phyloP scores from a whole-genome alignment of 2,797 vertebrate genomes.

The Gobio occitaniae region DNA sequence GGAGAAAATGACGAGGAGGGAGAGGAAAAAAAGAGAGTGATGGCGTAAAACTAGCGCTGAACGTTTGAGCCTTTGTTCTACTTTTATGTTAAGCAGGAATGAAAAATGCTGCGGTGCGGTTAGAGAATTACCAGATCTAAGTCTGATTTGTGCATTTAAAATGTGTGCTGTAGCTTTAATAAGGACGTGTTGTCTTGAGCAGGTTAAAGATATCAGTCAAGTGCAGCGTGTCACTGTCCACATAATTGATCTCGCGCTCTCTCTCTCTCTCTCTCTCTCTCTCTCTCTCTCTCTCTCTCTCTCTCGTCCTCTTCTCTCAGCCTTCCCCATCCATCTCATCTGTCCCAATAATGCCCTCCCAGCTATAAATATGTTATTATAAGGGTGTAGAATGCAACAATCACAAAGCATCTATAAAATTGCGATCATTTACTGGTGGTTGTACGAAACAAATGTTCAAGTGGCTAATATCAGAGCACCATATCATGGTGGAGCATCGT shows the following conservation, averaged over 20 bases:
- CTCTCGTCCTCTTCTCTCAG: background rate
- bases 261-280: background rate
- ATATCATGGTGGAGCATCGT: background rate
- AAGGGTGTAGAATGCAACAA: slow-evolving; percentile 34
- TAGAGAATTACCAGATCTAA: slow-evolving; percentile 6
- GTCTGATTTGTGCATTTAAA: slow-evolving; percentile 10
- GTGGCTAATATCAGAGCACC: slow-evolving; percentile 14
- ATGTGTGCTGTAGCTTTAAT: slow-evolving; percentile 34
- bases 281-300: background rate
- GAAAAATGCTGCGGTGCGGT: slow-evolving; percentile 15
- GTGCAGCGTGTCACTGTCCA: slow-evolving; percentile 9
- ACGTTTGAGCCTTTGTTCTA: slow-evolving; percentile 43
- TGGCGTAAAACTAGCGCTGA: slow-evolving; percentile 2
- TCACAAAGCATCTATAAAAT: slow-evolving; percentile 23
- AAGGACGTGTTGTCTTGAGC: slow-evolving; percentile 36
- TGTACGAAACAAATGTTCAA: background rate
- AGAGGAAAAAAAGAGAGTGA: slow-evolving; percentile 24
- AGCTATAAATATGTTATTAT: slow-evolving; percentile 26
- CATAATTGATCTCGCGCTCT: slow-evolving; percentile 15
- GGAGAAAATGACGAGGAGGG: slow-evolving; percentile 35
- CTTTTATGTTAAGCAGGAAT: slow-evolving; percentile 32
- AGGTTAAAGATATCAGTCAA: slow-evolving; percentile 44
- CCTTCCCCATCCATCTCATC: slow-evolving; percentile 13
- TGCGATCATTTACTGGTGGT: background rate
- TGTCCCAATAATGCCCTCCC: slow-evolving; percentile 23